Evolutionary conservation across 2,888 invertebrate genomes (phyloP), one percentile per base, ranked within the genome.

Genomic region (Cephus rjabovi): DNA sequence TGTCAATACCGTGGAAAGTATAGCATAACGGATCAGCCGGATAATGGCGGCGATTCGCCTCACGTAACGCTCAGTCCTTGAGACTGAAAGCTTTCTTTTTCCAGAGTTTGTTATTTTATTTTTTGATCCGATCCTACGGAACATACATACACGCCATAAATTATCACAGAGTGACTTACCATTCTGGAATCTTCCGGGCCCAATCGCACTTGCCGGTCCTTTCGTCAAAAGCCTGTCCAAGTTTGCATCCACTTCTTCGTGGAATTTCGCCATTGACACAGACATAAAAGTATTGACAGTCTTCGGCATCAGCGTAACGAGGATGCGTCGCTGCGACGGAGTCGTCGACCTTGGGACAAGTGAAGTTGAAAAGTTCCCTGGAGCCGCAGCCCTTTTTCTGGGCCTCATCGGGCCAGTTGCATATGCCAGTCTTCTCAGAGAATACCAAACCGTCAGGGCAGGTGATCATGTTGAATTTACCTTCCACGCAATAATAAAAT

Each of bases 401-500:
- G 11, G 97, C 97, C 90, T 97, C 97, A 92, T 98, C 97, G 0
- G 98, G 95, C 98, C 98, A 98, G 33, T 97, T 96, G 91, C 98
- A 98, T 86, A 97, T 98, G 81, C 97, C 97, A 71, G 95, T 96
- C 90, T 95, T 96, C 84, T 96, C 96, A 88, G 96, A 97, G 92
- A 97, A 98, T 15, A 97, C 97, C 77, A 98, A 92, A 0, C 97
- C 97, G 74, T 94, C 95, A 0, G 98, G 97, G 82, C 98, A 98
- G 0, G 95, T 96, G 89, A 98, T 97, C 95, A 96, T 96, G 92
- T 97, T 97, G 93, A 95, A 97, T 92, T 96, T 94, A 6, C 97
- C 97, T 89, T 97, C 97, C 37, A 97, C 97, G 88, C 97, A 97
- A 91, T 95, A 97, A 92, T 96, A 97, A 93, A 97, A 97, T 88